Conservation (phyloP, 2,797 vertebrate species). For the Anguilla marmorata region DNA sequence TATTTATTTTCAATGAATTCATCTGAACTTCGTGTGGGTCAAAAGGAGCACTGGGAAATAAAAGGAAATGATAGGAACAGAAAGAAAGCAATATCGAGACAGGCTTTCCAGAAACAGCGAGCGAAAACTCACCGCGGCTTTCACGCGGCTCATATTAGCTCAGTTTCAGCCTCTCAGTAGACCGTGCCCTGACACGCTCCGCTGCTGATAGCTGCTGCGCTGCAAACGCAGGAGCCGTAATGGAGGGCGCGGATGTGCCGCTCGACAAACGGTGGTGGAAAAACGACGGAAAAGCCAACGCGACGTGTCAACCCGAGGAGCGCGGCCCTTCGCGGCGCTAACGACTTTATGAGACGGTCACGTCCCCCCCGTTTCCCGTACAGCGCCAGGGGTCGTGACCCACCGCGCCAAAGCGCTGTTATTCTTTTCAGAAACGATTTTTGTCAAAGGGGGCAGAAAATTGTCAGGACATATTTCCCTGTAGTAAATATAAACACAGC, state of each 20-base stretch:
- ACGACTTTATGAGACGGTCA: slow-evolving; percentile 34
- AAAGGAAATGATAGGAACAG: background rate
- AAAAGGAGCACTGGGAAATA: slow-evolving; percentile 29
- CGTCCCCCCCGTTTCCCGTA: background rate
- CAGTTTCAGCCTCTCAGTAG: background rate
- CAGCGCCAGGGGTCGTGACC: background rate
- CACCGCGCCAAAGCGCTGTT: slow-evolving; percentile 32
- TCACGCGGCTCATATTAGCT: background rate
- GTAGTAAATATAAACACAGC: slow-evolving; percentile 1
- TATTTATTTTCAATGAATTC: slow-evolving; percentile 9
- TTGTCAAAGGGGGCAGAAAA: slow-evolving; percentile 37
- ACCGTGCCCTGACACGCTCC: background rate
- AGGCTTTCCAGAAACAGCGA: background rate
- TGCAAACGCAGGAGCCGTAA: background rate
- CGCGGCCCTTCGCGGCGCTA: slow-evolving; percentile 34
- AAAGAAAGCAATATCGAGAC: background rate
- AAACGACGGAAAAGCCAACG: slow-evolving; percentile 19
- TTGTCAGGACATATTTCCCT: background rate
- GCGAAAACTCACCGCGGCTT: background rate
- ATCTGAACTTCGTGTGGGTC: slow-evolving; percentile 31
- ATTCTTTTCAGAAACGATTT: slow-evolving; percentile 39
- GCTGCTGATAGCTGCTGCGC: background rate
- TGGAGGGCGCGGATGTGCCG: background rate
- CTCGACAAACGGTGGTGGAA: background rate
- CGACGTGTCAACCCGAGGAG: slow-evolving; percentile 16